Evolutionary conservation across 2,888 invertebrate genomes (phyloP), one percentile per base, ranked within the genome.

Genomic region (Hydroisotoma schaefferi): DNA sequence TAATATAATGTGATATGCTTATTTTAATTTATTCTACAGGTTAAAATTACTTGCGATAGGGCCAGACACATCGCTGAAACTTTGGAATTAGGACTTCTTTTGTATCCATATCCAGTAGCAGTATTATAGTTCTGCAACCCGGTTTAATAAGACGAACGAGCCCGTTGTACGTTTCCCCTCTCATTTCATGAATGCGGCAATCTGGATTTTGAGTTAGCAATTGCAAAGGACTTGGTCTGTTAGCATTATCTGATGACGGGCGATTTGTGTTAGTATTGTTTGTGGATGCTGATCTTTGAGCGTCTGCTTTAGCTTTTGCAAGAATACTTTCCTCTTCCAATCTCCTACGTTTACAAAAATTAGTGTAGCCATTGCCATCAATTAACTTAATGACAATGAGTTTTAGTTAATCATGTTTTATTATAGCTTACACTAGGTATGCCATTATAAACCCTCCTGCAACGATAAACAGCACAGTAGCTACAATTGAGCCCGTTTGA

Each of bases 91-190:
- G 81, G 75, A 88, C 88, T 65, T 88, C 83, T 53, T 93, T 87
- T 59, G 90, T 89, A 75, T 92, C 89, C 76, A 86, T 82, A 78
- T 98, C 95, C 2, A 97, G 87, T 55, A 99, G 80, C 48, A 99
- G 78, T 40, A 97, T 85, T 62, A 99, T 85, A 0, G 97, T 95
- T 2, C 97, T 83, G 76, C 95, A 94, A 0, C 98, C 98, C 0
- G 97, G 95, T 77, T 94, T 94, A 63, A 94, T 80, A 57, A 95
- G 79, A 49, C 94, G 84, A 51, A 99, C 89, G 71, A 99, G 83
- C 57, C 94, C 94, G 75, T 94, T 93, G 76, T 94, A 98, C 61
- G 94, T 94, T 79, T 97, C 95, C 1, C 90, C 90, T 47, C 94
- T 81, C 56, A 99, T 80, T 76, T 98, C 97, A 76, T 97, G 94